Evolutionary conservation across 2,113 vertebrate species (phyloP).

Genomic region (Saguinus imperator): DNA sequence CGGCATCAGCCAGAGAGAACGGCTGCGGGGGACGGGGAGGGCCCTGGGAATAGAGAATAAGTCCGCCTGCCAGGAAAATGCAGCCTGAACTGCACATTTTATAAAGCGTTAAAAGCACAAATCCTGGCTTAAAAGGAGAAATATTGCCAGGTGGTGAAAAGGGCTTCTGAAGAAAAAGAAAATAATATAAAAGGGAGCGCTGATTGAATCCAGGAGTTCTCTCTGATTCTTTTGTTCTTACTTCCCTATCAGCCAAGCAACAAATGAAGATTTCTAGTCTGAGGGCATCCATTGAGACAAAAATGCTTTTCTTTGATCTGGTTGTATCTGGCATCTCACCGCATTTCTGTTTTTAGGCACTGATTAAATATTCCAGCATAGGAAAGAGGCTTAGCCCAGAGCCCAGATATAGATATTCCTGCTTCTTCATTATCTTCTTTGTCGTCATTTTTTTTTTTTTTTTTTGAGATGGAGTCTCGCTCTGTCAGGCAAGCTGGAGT

Average conservation of each 20-base stretch:
- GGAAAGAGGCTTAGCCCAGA: neutral
- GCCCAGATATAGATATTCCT: accelerated
- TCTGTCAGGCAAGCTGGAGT: too few relatives aligned
- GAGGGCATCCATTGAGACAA: neutral
- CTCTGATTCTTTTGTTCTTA: constrained; percentile 38
- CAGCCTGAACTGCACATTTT: neutral
- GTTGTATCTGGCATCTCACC: neutral
- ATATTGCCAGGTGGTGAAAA: constrained; percentile 50
- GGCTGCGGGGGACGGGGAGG: neutral
- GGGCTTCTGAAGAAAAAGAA: neutral
- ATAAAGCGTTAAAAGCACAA: constrained; percentile 53
- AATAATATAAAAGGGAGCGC: neutral
- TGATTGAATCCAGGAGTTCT: constrained; percentile 16
- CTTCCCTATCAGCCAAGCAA: neutral
- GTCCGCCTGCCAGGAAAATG: neutral
- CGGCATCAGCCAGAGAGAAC: neutral
- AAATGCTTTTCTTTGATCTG: neutral
- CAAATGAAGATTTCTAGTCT: constrained; percentile 20
- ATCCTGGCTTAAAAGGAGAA: constrained; percentile 3
- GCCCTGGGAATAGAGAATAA: neutral
- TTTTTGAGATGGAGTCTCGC: too few relatives aligned
- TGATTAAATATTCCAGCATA: too few relatives aligned
- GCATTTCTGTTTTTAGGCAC: neutral
- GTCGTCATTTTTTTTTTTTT: too few relatives aligned
- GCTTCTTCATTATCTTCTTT: neutral